Conservation (phyloP, 2,888 invertebrate species). For the Plagiodera versicolora region DNA sequence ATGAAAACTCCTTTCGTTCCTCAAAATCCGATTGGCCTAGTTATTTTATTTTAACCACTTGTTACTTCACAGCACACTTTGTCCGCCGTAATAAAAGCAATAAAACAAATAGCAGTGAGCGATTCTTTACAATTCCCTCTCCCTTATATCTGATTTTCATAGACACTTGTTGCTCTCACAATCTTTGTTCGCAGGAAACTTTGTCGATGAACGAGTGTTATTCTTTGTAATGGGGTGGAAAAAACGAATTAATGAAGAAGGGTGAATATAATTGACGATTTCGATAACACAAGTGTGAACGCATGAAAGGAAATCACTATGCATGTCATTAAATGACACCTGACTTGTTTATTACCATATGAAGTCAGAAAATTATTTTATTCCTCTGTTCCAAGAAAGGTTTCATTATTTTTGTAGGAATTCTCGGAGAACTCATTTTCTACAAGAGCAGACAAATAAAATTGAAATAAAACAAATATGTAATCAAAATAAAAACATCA, state of each 20-base stretch:
- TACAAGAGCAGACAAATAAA: too few species aligned
- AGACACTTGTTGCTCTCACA: slow-evolving; percentile 52
- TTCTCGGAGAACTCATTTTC: too few species aligned
- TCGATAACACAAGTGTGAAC: background rate
- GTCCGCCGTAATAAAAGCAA: slow-evolving; percentile 52
- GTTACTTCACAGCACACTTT: slow-evolving; percentile 47
- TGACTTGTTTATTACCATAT: too few species aligned
- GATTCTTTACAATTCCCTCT: slow-evolving; percentile 50
- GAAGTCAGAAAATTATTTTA: too few species aligned
- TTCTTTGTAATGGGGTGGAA: background rate
- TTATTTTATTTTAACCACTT: slow-evolving; percentile 53
- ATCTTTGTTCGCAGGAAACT: background rate
- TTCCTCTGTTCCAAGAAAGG: too few species aligned
- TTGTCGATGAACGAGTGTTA: background rate
- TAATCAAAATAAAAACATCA: too few species aligned
- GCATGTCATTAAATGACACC: background rate
- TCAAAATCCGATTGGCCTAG: slow-evolving; percentile 44
- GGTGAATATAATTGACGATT: background rate
- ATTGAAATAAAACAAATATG: too few species aligned
- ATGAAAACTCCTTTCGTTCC: background rate
- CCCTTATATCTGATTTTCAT: slow-evolving; percentile 53
- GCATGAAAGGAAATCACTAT: background rate
- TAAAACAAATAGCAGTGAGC: slow-evolving; percentile 52
- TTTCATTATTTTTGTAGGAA: too few species aligned
- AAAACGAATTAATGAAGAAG: background rate